phyloP scores from a whole-genome alignment of 2,113 vertebrate species.

The Sapayoa aenigma region DNA sequence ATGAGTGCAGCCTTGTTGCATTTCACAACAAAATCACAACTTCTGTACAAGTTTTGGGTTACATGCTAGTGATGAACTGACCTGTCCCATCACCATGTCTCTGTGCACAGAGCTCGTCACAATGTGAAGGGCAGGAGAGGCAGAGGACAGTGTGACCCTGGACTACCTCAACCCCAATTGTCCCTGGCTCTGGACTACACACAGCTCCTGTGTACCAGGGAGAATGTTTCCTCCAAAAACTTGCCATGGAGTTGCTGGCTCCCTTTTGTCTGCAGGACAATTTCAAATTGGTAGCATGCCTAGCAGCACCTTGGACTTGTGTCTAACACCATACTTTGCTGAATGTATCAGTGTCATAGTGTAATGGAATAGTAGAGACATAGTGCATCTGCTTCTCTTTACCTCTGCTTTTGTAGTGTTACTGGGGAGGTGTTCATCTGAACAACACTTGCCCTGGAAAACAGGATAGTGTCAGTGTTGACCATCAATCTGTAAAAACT shows the following conservation, averaged over 20 bases:
- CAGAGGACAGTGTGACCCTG: background rate
- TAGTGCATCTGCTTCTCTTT: background rate
- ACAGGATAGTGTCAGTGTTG: background rate
- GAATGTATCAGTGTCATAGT: background rate
- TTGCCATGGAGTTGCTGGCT: background rate
- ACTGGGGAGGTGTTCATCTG: background rate
- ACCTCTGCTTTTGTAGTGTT: background rate
- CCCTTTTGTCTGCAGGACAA: background rate
- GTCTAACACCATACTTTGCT: background rate
- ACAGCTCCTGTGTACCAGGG: background rate
- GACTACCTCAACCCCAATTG: background rate
- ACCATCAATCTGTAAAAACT: background rate
- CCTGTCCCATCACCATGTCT: background rate
- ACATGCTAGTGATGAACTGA: background rate
- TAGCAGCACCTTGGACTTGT: background rate
- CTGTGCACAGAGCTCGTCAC: background rate
- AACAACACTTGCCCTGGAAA: background rate
- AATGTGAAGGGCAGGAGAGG: background rate
- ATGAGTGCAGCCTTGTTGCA: background rate
- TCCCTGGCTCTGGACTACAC: background rate
- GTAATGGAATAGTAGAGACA: background rate
- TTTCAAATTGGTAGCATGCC: background rate
- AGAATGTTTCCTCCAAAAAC: background rate
- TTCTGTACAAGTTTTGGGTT: background rate
- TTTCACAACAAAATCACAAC: background rate